phyloP scores from a whole-genome alignment of 2,113 vertebrate species.

The Eretmochelys imbricata region DNA sequence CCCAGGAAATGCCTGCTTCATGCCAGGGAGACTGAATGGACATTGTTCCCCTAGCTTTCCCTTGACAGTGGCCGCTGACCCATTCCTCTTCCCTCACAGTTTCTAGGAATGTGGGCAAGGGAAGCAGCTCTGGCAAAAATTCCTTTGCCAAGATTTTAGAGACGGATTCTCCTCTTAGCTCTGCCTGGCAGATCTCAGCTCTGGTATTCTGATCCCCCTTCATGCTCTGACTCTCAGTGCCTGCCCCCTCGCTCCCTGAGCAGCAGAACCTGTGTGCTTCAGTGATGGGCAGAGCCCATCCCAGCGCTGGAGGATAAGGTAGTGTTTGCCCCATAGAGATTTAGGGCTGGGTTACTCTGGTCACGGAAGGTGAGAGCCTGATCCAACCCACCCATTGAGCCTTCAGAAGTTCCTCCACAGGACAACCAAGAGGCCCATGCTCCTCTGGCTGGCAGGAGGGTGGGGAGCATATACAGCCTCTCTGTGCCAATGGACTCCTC shows the following conservation, averaged over 20 bases:
- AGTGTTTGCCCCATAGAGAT: not conserved
- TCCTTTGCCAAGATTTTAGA: not conserved
- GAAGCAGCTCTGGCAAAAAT: not conserved
- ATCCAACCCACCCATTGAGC: not conserved
- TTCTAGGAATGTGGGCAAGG: not conserved
- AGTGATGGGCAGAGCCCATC: not conserved
- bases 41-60: not conserved
- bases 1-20: not conserved
- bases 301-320: not conserved
- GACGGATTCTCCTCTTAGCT: not conserved
- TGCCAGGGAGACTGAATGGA: too few species aligned
- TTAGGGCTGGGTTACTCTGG: not conserved
- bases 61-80: not conserved
- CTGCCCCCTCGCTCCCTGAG: not conserved
- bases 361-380: not conserved
- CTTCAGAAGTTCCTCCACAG: not conserved
- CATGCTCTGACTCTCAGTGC: not conserved
- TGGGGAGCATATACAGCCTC: not conserved
- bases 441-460: not conserved
- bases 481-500: not conserved
- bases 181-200: not conserved
- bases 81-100: not conserved
- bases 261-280: not conserved
- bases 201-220: not conserved
- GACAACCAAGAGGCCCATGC: not conserved